Conservation (phyloP, 1,140 invertebrate genomes). For the Trichogramma pretiosum region DNA sequence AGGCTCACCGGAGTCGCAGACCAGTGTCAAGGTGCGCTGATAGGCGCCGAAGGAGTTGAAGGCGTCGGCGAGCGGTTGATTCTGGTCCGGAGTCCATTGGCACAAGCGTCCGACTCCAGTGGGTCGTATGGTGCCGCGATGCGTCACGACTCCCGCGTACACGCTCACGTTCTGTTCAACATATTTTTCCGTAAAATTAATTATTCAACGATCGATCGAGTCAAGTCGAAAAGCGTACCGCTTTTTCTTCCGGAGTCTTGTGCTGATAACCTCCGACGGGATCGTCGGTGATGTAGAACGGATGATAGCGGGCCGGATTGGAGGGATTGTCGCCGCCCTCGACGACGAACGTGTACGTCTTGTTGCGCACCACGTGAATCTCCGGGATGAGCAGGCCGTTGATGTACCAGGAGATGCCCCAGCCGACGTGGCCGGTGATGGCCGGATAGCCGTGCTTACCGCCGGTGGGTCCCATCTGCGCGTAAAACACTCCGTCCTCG, state of each 20-base stretch:
- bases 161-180: conserved; percentile 64
- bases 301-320: conserved; percentile 77
- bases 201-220: too few relatives aligned
- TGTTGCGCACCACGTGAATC: conserved; percentile 81
- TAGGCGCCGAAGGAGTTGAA: conserved; percentile 81
- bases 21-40: conserved; percentile 70
- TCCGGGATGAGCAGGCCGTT: conserved; percentile 90
- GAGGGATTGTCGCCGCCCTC: conserved; percentile 78
- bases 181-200: too few relatives aligned
- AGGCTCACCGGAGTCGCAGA: conserved; percentile 75
- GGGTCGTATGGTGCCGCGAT: conserved; percentile 58
- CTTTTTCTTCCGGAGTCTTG: conserved; percentile 73
- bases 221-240: conserved; percentile 54
- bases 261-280: conserved; percentile 80
- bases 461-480: conserved; percentile 83
- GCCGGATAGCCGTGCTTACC: conserved; percentile 78
- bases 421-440: conserved; percentile 83
- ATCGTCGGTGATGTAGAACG: conserved; percentile 92
- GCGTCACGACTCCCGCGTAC: conserved; percentile 66
- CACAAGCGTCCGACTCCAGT: conserved; percentile 73
- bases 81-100: conserved; percentile 71
- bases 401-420: conserved; percentile 92
- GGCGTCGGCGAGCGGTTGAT: conserved; percentile 65
- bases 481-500: conserved; percentile 81
- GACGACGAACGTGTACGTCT: conserved; percentile 82